Conservation (phyloP, 23 tunicate species). For the Halocynthia aurantium region DNA sequence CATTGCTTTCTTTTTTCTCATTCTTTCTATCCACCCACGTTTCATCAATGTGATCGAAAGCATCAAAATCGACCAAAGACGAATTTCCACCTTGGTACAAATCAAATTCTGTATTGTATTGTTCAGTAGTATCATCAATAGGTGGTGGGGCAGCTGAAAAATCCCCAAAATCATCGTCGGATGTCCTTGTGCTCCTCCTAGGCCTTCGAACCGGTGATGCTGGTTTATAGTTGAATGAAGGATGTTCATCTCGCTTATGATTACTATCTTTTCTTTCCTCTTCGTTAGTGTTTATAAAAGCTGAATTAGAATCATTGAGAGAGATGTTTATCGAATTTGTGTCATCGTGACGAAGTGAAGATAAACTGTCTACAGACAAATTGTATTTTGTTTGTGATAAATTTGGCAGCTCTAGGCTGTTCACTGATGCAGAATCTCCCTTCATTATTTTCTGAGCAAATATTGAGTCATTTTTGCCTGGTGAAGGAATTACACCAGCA, state of each 20-base stretch:
- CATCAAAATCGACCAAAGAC: constrained; percentile 52
- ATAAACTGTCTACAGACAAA: constrained; percentile 22
- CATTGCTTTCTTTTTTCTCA: background rate
- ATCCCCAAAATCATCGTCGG: constrained; percentile 34
- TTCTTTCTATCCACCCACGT: constrained; percentile 3
- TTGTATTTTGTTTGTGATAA: constrained; percentile 41
- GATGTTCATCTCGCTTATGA: too few relatives aligned
- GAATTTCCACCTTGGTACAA: constrained; percentile 56
- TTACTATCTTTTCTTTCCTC: too few relatives aligned
- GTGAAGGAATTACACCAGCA: too few relatives aligned
- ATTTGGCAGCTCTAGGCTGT: constrained; percentile 38
- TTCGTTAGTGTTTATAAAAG: too few relatives aligned
- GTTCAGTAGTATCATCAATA: constrained; percentile 7
- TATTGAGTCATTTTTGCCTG: too few relatives aligned
- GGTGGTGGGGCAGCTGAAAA: constrained; percentile 54
- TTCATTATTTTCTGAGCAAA: too few relatives aligned
- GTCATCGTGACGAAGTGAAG: too few relatives aligned
- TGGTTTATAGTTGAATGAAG: too few relatives aligned
- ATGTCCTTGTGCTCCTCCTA: background rate
- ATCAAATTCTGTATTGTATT: constrained; percentile 35
- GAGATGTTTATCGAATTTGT: too few relatives aligned
- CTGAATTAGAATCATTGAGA: too few relatives aligned
- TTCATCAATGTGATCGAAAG: constrained; percentile 31
- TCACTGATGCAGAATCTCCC: constrained; percentile 35
- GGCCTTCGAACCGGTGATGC: background rate